phyloP scores from a whole-genome alignment of 2,888 invertebrate genomes.

The Scelioninae gen. 2 region DNA sequence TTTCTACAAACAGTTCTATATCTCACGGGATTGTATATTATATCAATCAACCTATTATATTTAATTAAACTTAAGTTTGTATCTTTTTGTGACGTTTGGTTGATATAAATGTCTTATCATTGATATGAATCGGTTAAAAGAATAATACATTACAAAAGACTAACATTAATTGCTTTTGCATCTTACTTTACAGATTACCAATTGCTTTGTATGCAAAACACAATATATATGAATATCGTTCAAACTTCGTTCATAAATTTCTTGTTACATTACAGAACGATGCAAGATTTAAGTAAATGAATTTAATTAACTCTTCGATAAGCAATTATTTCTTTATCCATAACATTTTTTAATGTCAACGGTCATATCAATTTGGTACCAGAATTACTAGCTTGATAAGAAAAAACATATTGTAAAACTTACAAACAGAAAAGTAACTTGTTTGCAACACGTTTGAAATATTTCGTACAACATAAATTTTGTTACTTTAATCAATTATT shows the following conservation, averaged over 20 bases:
- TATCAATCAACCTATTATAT: constrained; percentile 35
- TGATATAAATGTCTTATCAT: constrained; percentile 36
- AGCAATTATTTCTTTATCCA: no score
- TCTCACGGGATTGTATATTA: constrained; percentile 38
- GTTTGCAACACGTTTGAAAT: no score
- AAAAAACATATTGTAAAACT: constrained; percentile 10
- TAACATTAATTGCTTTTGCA: constrained; percentile 9
- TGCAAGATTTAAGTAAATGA: no score
- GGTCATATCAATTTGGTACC: constrained; percentile 14
- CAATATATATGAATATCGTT: constrained; percentile 25
- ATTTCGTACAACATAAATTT: no score
- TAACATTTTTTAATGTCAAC: no score
- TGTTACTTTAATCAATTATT: no score
- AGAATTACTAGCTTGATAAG: constrained; percentile 5
- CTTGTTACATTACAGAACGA: no score
- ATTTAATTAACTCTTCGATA: no score
- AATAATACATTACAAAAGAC: constrained; percentile 15
- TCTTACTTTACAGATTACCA: constrained; percentile 6
- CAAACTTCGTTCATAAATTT: no score
- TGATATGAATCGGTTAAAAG: constrained; percentile 24
- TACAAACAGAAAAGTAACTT: no score
- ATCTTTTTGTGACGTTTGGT: neutral
- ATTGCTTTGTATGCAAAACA: constrained; percentile 32
- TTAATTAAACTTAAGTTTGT: constrained; percentile 23
- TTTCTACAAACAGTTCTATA: constrained; percentile 51